Conservation (phyloP, 2,797 vertebrate genomes). For the Sebastes taczanowskii region DNA sequence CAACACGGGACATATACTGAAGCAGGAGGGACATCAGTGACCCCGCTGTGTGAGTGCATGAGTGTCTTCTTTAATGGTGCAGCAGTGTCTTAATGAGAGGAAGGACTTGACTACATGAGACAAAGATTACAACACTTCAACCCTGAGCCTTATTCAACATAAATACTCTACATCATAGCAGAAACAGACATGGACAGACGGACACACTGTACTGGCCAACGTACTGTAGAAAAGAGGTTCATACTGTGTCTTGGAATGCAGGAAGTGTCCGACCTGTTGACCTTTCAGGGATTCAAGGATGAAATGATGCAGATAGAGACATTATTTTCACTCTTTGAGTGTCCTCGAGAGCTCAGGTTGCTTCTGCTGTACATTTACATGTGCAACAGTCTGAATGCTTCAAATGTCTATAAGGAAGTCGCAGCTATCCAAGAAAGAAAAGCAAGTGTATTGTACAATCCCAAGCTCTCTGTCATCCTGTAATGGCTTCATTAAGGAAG, state of each 20-base stretch:
- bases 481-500: slow-evolving; percentile 34
- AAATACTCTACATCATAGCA: slow-evolving; percentile 62
- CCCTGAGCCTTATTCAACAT: slow-evolving; percentile 80
- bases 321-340: slow-evolving; percentile 15
- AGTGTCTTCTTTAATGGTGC: slow-evolving; percentile 46
- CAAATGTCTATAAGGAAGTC: background rate
- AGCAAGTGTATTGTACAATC: slow-evolving; percentile 7
- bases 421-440: slow-evolving; percentile 25
- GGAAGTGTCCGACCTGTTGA: slow-evolving; percentile 47
- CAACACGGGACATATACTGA: slow-evolving; percentile 18
- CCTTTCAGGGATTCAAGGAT: slow-evolving; percentile 28
- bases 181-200: slow-evolving; percentile 51
- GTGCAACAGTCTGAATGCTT: slow-evolving; percentile 11
- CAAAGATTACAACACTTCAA: slow-evolving; percentile 70
- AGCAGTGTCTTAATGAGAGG: slow-evolving; percentile 51
- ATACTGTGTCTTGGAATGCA: slow-evolving; percentile 72
- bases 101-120: slow-evolving; percentile 63
- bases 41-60: slow-evolving; percentile 39
- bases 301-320: slow-evolving; percentile 34
- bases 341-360: slow-evolving; percentile 9
- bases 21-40: slow-evolving; percentile 7
- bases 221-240: slow-evolving; percentile 70
- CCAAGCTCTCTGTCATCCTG: slow-evolving; percentile 14
- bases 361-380: slow-evolving; percentile 2
- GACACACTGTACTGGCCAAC: slow-evolving; percentile 46